Evolutionary conservation across 2,113 vertebrate species (phyloP), one percentile per base, ranked within the genome.

Genomic region (Pelmatolapia mariae): DNA sequence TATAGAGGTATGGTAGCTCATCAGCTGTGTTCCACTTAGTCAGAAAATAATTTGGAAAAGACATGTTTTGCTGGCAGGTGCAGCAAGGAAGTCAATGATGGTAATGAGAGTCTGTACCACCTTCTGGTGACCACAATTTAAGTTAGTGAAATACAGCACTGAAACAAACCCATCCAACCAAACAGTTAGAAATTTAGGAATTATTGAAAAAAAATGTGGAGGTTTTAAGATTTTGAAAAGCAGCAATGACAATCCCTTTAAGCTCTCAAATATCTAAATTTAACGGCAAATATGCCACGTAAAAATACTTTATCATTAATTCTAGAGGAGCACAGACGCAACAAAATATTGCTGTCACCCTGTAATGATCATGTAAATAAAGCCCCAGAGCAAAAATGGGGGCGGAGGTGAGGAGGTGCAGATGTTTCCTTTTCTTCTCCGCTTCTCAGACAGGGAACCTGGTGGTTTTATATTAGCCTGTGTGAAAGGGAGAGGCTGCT

Each of bases 391-490:
- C 24, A 9, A 57, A 84, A 85, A 66, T 33, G 18, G 8, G 59
- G 50, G 59, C 47, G 1, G 22, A 87, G 84, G 83, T 71, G 4
- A 89, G 43, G 45, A 82, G 81, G 87, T 80, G 83, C 73, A 83
- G 81, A 47, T 81, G 53, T 31, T 87, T 73, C 84, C 82, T 81
- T 31, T 87, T 78, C 86, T 57, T 59, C 84, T 38, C 57, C 18
- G 1, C 18, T n/a, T 33, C 16, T 45, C 6, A 16, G 59, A 90
- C 83, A 38, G 38, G 76, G 84, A 87, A 83, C 57, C 87, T 92
- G 81, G 86, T 89, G 90, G 40, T 91, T 93, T 93, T 86, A 85
- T 90, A 85, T 78, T 53, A 84, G 92, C 40, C 86, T 84, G 68
- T 83, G 85, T 91, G 90, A 92, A 90, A 84, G 52, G 52, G 66